Evolutionary conservation across 2,797 vertebrate species (phyloP).

Genomic region (Allobates femoralis): DNA sequence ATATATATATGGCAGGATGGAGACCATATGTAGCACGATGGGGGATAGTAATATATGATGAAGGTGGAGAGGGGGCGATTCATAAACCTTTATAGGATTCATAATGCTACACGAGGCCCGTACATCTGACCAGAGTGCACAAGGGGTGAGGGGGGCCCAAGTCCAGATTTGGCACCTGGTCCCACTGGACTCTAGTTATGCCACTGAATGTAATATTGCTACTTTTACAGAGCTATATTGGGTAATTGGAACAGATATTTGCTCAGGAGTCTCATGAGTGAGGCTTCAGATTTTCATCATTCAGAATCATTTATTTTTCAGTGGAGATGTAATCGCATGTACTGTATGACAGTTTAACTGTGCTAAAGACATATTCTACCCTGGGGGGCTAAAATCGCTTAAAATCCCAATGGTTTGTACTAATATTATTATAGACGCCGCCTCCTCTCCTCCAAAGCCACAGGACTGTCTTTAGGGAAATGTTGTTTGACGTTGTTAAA

Average conservation of each 20-base stretch:
- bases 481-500: conserved; percentile 48
- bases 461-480: conserved; percentile 43
- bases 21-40: too few relatives aligned
- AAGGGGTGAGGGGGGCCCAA: too few relatives aligned
- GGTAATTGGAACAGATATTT: not conserved
- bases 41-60: too few relatives aligned
- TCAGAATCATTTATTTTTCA: conserved; percentile 37
- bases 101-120: too few relatives aligned
- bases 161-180: too few relatives aligned
- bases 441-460: conserved; percentile 34
- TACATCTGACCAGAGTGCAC: too few relatives aligned
- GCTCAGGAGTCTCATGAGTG: not conserved
- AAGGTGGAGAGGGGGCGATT: too few relatives aligned
- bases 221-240: not conserved
- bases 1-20: too few relatives aligned
- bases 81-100: too few relatives aligned
- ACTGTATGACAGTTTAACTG: conserved; percentile 31
- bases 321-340: conserved; percentile 31
- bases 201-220: too few relatives aligned
- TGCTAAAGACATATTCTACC: conserved; percentile 42
- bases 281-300: conserved; percentile 20
- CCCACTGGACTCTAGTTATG: too few relatives aligned
- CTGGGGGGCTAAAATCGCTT: conserved; percentile 18
- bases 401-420: conserved; percentile 41
- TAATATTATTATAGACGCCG: conserved; percentile 39